Evolutionary conservation across 1,140 invertebrate species (phyloP).

Genomic region (Paracyclopina nana): DNA sequence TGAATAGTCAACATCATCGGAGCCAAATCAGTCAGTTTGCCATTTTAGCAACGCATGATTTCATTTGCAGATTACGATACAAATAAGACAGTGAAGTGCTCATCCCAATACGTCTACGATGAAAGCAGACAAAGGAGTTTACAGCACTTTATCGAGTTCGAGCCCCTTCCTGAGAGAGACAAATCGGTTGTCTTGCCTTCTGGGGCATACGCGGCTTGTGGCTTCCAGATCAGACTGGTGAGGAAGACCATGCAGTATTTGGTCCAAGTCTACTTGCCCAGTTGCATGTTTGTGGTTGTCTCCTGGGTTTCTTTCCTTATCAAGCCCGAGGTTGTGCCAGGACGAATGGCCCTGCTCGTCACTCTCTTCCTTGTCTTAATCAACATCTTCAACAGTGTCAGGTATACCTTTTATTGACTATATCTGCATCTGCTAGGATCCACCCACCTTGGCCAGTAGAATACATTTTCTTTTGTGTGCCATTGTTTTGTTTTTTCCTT

Average conservation of each 20-base stretch:
- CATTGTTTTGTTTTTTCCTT: too few species aligned
- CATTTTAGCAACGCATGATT: too few species aligned
- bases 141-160: conserved; percentile 14
- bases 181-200: not conserved
- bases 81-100: conserved; percentile 12
- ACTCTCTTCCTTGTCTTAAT: conserved; percentile 23
- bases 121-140: conserved; percentile 1
- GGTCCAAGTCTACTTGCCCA: conserved; percentile 16
- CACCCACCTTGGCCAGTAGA: too few species aligned
- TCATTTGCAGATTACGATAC: conserved; percentile 15
- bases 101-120: conserved; percentile 10
- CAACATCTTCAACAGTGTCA: conserved; percentile 14
- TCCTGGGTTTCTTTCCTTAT: conserved; percentile 42
- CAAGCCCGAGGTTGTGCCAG: conserved; percentile 39
- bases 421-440: too few species aligned
- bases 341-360: conserved; percentile 35
- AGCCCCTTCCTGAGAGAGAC: conserved; percentile 9
- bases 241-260: conserved; percentile 17
- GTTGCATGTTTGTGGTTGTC: conserved; percentile 35
- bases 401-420: too few species aligned
- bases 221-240: conserved; percentile 10
- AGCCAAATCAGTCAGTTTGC: too few species aligned
- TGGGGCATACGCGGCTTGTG: conserved; percentile 15
- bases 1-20: too few species aligned
- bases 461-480: too few species aligned